Conservation (phyloP, 2,888 invertebrate species). For the Idaea dimidiata region DNA sequence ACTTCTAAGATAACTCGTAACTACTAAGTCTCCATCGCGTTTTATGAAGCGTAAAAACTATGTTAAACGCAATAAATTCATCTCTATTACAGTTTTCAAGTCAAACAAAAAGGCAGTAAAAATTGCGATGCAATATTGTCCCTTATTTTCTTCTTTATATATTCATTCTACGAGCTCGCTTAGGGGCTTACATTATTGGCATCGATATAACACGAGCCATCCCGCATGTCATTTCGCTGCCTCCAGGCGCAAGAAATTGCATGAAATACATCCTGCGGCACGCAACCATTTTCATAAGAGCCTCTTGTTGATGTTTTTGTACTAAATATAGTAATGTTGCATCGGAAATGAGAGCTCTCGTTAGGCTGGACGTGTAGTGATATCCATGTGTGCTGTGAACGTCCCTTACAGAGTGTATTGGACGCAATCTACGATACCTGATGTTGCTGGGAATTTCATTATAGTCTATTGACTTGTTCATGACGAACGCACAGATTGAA, state of each 20-base stretch:
- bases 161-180: constrained; percentile 44
- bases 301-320: constrained; percentile 26
- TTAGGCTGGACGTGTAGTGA: constrained; percentile 40
- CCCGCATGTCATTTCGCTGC: constrained; percentile 69
- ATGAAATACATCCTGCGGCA: constrained; percentile 61
- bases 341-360: constrained; percentile 35
- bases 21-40: background rate
- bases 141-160: constrained; percentile 40
- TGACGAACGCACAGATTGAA: constrained; percentile 53
- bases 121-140: constrained; percentile 20
- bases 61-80: constrained; percentile 12
- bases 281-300: constrained; percentile 40
- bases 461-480: constrained; percentile 64
- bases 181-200: constrained; percentile 56
- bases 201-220: constrained; percentile 60
- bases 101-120: background rate
- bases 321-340: constrained; percentile 13
- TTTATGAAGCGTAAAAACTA: background rate
- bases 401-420: constrained; percentile 69
- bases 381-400: constrained; percentile 50
- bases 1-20: no score
- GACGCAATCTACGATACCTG: constrained; percentile 74
- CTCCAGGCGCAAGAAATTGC: constrained; percentile 74
- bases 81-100: constrained; percentile 5
- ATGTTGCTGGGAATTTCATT: constrained; percentile 71